Conservation (phyloP, 2,888 invertebrate species). For the Leptothorax acervorum region DNA sequence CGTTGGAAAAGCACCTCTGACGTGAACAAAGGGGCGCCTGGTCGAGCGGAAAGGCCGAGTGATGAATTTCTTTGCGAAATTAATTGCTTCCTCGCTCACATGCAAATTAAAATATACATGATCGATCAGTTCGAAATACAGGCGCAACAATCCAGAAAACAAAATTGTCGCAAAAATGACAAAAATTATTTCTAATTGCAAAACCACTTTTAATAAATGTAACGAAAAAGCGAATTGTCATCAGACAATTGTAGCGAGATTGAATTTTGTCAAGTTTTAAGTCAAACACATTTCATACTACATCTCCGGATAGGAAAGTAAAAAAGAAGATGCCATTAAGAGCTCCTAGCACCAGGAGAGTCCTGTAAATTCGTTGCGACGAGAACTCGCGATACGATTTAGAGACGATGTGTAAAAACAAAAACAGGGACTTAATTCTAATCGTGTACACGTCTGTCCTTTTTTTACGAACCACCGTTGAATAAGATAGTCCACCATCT, state of each 20-base stretch:
- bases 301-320: neutral
- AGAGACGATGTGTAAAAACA: neutral
- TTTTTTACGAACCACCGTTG: constrained; percentile 48
- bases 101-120: constrained; percentile 6
- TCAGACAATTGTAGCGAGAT: neutral
- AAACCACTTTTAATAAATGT: neutral
- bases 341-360: neutral
- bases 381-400: constrained; percentile 13
- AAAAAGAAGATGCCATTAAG: neutral
- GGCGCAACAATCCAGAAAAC: neutral
- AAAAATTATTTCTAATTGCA: neutral
- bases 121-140: neutral
- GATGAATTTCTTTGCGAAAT: constrained; percentile 25
- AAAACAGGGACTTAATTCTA: constrained; percentile 36
- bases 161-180: neutral
- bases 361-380: constrained; percentile 17
- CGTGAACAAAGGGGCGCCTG: constrained; percentile 65
- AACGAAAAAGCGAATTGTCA: neutral
- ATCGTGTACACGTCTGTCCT: constrained; percentile 41
- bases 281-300: neutral
- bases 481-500: constrained; percentile 46
- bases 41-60: constrained; percentile 9
- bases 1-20: constrained; percentile 79
- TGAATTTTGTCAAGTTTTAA: neutral
- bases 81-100: constrained; percentile 13